These are phyloP conservation scores for Mamestra configurata DNA, from an alignment of 1,140 invertebrate genomes.

Conservation along the genomic window DNA sequence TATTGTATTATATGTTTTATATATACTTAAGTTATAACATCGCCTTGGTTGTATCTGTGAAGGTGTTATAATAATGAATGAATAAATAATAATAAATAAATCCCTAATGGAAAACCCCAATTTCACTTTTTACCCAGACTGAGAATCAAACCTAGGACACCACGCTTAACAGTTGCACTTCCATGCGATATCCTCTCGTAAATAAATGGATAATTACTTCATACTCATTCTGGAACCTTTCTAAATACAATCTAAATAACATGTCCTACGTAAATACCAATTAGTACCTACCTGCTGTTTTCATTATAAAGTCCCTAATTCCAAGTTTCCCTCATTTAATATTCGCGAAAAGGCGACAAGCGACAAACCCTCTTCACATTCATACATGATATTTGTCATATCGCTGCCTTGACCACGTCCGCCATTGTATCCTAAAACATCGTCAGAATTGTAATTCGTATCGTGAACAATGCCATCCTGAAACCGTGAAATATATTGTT, in stretches of 20 bases:
- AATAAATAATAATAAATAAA: too few relatives aligned
- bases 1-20: too few relatives aligned
- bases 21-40: too few relatives aligned
- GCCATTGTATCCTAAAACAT: slow-evolving; percentile 35
- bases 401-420: slow-evolving; percentile 9
- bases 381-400: slow-evolving; percentile 34
- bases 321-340: background rate
- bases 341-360: slow-evolving; percentile 18
- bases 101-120: too few relatives aligned
- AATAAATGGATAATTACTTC: too few relatives aligned
- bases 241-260: background rate
- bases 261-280: background rate
- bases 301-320: background rate
- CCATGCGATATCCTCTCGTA: too few relatives aligned
- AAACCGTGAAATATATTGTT: slow-evolving; percentile 35
- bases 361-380: slow-evolving; percentile 37
- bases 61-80: too few relatives aligned
- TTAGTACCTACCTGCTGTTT: background rate
- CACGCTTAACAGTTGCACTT: too few relatives aligned
- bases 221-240: background rate
- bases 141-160: too few relatives aligned
- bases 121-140: too few relatives aligned
- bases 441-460: slow-evolving; percentile 36
- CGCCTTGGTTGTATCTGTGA: too few relatives aligned
- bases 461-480: slow-evolving; percentile 27